These are phyloP conservation scores for Himalopsyche kuldschensis DNA, from an alignment of 2,888 invertebrate genomes.

Conservation along the genomic window DNA sequence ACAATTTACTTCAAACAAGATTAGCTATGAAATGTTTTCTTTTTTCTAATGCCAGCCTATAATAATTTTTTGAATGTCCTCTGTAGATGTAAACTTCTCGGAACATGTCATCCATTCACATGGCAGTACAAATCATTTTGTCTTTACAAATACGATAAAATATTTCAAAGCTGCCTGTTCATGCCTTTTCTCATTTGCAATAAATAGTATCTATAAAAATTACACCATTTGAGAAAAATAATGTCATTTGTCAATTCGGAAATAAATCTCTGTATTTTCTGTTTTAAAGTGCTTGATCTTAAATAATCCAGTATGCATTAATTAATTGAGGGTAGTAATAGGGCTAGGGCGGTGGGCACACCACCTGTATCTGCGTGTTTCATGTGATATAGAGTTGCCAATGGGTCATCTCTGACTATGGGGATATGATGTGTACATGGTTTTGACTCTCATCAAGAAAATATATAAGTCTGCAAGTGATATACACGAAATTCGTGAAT, in stretches of 20 bases:
- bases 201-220: neutral
- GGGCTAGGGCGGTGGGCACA: conserved; percentile 22
- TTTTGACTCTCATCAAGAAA: conserved; percentile 25
- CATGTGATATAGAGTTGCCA: conserved; percentile 25
- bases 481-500: conserved; percentile 28
- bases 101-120: too few relatives aligned
- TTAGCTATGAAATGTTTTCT: neutral
- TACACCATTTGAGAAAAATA: neutral
- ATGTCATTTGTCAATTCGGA: neutral
- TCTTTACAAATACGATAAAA: too few relatives aligned
- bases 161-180: too few relatives aligned
- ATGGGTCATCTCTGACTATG: conserved; percentile 16
- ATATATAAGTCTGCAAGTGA: conserved; percentile 32
- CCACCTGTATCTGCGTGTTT: conserved; percentile 24
- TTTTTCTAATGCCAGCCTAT: neutral
- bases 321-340: neutral
- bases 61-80: too few relatives aligned
- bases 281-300: neutral
- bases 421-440: conserved; percentile 22
- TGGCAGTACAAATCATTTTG: too few relatives aligned
- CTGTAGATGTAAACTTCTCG: too few relatives aligned
- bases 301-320: neutral
- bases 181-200: neutral
- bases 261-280: neutral
- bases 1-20: too few relatives aligned